Percentiles rank a stretch among this genome's conserved stretches.
Conservation (phyloP, 2,888 invertebrate species). For the Macaria liturata region DNA sequence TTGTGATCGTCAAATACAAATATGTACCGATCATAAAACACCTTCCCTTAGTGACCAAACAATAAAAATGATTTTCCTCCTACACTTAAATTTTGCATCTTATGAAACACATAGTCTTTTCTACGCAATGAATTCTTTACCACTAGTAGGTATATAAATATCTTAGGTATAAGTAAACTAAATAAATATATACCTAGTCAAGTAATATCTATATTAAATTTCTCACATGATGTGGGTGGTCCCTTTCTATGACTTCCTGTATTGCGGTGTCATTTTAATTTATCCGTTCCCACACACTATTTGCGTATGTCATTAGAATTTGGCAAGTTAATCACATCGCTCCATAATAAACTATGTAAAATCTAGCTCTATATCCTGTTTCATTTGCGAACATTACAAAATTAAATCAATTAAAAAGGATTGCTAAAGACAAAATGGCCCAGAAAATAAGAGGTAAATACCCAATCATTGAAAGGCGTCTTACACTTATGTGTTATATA, state of each 20-base stretch:
- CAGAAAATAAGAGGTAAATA: constrained; percentile 22
- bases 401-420: constrained; percentile 13
- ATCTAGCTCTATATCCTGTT: constrained; percentile 8
- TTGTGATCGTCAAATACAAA: too few relatives aligned
- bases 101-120: too few relatives aligned
- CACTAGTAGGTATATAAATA: too few relatives aligned
- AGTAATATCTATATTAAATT: not conserved
- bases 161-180: too few relatives aligned
- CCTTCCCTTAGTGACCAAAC: too few relatives aligned
- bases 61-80: too few relatives aligned
- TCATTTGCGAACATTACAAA: constrained; percentile 15
- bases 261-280: constrained; percentile 8
- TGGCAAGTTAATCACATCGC: constrained; percentile 1
- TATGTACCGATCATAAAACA: too few relatives aligned
- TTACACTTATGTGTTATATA: constrained; percentile 43
- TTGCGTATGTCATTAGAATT: constrained; percentile 6
- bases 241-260: constrained; percentile 12
- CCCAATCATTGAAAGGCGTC: constrained; percentile 24
- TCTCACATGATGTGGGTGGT: constrained; percentile 1
- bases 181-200: too few relatives aligned
- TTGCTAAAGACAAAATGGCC: constrained; percentile 16
- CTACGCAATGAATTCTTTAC: too few relatives aligned
- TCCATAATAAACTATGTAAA: not conserved
- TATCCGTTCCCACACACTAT: constrained; percentile 20
- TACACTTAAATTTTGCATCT: too few relatives aligned